Conservation (phyloP, 1,140 invertebrate genomes). For the Oscheius sp. region DNA sequence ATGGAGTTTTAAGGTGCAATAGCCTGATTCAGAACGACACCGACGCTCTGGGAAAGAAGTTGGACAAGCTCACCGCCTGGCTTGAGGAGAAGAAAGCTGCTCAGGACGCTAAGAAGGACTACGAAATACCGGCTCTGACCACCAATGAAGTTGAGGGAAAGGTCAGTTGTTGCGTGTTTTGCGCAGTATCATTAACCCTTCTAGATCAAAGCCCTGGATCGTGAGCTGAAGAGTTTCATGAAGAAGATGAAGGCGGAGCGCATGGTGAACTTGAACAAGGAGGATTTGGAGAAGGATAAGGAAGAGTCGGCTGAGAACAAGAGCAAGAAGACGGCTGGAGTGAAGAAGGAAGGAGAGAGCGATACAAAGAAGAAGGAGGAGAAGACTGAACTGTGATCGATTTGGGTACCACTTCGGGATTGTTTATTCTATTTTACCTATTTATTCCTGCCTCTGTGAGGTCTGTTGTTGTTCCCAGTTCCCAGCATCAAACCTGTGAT, state of each 20-base stretch:
- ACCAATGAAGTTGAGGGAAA: conserved; percentile 62
- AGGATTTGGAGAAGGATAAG: conserved; percentile 12
- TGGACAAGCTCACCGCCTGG: conserved; percentile 64
- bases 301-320: neutral
- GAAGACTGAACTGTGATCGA: too few species aligned
- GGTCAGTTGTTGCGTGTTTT: conserved; percentile 47
- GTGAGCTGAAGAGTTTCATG: conserved; percentile 40
- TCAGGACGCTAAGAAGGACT: conserved; percentile 57
- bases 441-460: neutral
- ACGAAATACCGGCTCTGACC: conserved; percentile 62
- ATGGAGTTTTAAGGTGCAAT: too few species aligned
- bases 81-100: conserved; percentile 57
- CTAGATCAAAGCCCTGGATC: conserved; percentile 36
- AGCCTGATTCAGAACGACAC: too few species aligned
- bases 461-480: too few species aligned
- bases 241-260: conserved; percentile 44
- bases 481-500: too few species aligned
- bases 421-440: too few species aligned
- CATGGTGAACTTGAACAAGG: conserved; percentile 31
- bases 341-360: too few species aligned
- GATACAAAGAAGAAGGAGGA: too few species aligned
- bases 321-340: too few species aligned
- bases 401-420: too few species aligned
- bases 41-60: conserved; percentile 62
- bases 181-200: neutral